Conservation (phyloP, 2,797 vertebrate genomes). For the Schizopygopsis pylzovi region DNA sequence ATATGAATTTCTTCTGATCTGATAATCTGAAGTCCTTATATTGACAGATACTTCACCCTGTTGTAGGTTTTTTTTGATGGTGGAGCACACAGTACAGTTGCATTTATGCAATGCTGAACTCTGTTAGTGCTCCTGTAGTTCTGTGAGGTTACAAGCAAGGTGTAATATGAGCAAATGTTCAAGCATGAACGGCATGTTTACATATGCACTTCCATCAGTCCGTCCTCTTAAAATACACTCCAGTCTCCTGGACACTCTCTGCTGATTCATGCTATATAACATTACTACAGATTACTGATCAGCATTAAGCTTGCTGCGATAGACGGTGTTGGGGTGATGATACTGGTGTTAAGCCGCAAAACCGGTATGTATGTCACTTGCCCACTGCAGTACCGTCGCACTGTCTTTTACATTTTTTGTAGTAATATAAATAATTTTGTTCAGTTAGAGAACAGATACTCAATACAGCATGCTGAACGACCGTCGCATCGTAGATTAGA, state of each 20-base stretch:
- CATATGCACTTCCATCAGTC: conserved; percentile 27
- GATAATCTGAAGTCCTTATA: background rate
- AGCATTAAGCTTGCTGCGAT: no score
- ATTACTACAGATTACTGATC: background rate
- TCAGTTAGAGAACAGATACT: no score
- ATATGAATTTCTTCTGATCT: background rate
- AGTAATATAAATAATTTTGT: no score
- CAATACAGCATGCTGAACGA: no score
- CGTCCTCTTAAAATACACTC: conserved; percentile 46
- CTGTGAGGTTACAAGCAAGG: conserved; percentile 3
- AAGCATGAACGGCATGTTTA: conserved; percentile 29
- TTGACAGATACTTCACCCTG: background rate
- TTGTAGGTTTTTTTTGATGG: background rate
- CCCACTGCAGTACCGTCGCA: no score
- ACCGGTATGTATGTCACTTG: no score
- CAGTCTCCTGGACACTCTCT: conserved; percentile 2
- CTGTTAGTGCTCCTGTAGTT: background rate
- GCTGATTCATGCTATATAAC: background rate
- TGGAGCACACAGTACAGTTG: background rate
- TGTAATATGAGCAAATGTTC: conserved; percentile 39
- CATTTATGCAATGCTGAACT: background rate
- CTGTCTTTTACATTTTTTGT: no score
- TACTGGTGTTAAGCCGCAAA: no score
- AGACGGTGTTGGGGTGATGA: no score
- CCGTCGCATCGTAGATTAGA: no score